Base-by-base conservation (phyloP, 1,140 invertebrate species). In the Drosophila guanche region DNA sequence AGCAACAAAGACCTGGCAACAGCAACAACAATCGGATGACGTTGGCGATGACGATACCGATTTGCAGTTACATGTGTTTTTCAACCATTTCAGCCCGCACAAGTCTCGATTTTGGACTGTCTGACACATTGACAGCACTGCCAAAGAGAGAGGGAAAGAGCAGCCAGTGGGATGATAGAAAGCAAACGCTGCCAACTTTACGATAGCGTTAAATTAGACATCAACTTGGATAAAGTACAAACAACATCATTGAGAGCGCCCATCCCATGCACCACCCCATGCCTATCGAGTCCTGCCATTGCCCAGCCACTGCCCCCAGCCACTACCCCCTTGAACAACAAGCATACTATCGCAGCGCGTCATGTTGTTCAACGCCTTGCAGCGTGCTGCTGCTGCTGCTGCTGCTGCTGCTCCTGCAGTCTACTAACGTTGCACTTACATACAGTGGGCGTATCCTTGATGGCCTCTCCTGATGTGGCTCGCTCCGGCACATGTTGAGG, bases 181-280 rank as follows among this genome's bases (percentile, higher is more conserved):
- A 58, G 77, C 77, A 86, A 81, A 50, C 57, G 65, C 75, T 83
- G 70, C 45, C 75, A 83, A 83, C 70, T 68, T 79, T 76, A 54
- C 78, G 83, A 88, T 83, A 83, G 83, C 84, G 83, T 88, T 88
- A 86, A 86, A 86, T 86, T 86, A 86, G 83, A 86, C 83, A 86
- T 88, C 83, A 83, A 76, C 78, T 88, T 86, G 78, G 83, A 48
- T 20, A 68, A 67, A 62, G 78, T 71, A 85, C 65, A 75, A 65
- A 41, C 52, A 51, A 51, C 40, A 46, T 56, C 72, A 81, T 69
- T 86, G 83, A 88, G 81, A 74, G 53, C 43, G 50, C 74, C 61
- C 71, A 53, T 58, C 45, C 33, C 1, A 10, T 33, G 29, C 29
- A 2, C 7, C 29, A 33, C 76, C 58, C 33, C 45, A 46, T 43